A percentile compares a stretch with the other conserved stretches of the same genome.
These are phyloP conservation scores for Amia ocellicauda DNA, from an alignment of 2,113 vertebrate species.

Conservation along the genomic window DNA sequence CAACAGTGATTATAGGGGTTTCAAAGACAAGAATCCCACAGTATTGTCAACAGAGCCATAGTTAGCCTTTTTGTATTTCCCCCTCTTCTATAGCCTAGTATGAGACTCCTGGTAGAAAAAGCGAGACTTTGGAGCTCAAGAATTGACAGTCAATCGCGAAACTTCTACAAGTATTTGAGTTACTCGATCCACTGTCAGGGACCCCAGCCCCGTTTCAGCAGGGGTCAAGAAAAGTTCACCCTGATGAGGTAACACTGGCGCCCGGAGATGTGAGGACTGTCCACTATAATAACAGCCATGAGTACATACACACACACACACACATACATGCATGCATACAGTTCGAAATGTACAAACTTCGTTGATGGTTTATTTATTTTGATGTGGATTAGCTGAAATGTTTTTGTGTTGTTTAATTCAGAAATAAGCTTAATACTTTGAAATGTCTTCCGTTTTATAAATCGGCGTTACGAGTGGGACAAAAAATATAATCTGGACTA, in stretches of 20 bases:
- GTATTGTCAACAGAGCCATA: conserved; percentile 38
- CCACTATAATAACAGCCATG: no score
- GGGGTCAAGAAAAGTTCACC: conserved; percentile 84
- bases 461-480: no score
- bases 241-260: conserved; percentile 49
- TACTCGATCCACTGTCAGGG: conserved; percentile 65
- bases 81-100: conserved; percentile 55
- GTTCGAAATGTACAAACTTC: no score
- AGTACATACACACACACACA: no score
- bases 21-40: conserved; percentile 24
- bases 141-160: conserved; percentile 72
- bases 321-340: no score
- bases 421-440: no score
- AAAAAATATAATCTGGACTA: no score
- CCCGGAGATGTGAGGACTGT: conserved; percentile 26
- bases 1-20: neutral
- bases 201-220: conserved; percentile 56
- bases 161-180: conserved; percentile 79
- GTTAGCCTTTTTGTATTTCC: conserved; percentile 42
- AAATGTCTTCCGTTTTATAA: no score
- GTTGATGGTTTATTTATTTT: no score
- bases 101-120: conserved; percentile 57
- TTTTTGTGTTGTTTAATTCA: no score
- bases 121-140: conserved; percentile 63
- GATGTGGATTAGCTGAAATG: no score